phyloP scores from a whole-genome alignment of 2,888 invertebrate species.

The Stictocephala bisonia region DNA sequence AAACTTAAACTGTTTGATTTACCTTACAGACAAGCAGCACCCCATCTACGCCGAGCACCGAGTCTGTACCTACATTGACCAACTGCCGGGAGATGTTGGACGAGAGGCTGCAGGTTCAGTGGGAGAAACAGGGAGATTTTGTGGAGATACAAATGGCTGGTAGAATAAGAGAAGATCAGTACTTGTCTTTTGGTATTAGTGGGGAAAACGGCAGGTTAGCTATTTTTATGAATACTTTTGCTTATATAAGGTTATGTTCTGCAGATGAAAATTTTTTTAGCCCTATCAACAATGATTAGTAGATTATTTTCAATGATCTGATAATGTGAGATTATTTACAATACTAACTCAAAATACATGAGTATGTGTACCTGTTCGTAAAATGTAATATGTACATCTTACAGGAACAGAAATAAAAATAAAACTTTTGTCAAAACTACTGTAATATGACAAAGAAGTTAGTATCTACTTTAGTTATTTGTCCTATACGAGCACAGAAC shows the following conservation, averaged over 20 bases:
- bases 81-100: constrained; percentile 89
- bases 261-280: not conserved
- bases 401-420: too few relatives aligned
- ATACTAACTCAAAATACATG: too few relatives aligned
- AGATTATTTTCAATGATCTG: too few relatives aligned
- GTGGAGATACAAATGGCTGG: constrained; percentile 84
- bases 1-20: too few relatives aligned
- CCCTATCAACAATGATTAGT: too few relatives aligned
- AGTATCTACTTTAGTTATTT: too few relatives aligned
- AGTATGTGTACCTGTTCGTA: too few relatives aligned
- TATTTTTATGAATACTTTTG: too few relatives aligned
- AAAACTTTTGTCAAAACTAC: too few relatives aligned
- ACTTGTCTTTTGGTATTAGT: constrained; percentile 89
- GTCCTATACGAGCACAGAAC: too few relatives aligned
- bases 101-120: constrained; percentile 85
- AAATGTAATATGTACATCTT: too few relatives aligned
- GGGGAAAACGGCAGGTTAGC: constrained; percentile 77
- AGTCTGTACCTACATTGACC: constrained; percentile 68
- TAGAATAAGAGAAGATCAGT: constrained; percentile 83
- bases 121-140: constrained; percentile 79
- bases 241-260: not conserved
- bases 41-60: constrained; percentile 70
- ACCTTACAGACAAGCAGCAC: constrained; percentile 87
- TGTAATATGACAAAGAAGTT: too few relatives aligned
- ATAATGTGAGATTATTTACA: not conserved